A percentile compares a stretch with the other conserved stretches of the same genome.
phyloP scores from a whole-genome alignment of 1,140 invertebrate species.

The Drosophila lacteicornis region DNA sequence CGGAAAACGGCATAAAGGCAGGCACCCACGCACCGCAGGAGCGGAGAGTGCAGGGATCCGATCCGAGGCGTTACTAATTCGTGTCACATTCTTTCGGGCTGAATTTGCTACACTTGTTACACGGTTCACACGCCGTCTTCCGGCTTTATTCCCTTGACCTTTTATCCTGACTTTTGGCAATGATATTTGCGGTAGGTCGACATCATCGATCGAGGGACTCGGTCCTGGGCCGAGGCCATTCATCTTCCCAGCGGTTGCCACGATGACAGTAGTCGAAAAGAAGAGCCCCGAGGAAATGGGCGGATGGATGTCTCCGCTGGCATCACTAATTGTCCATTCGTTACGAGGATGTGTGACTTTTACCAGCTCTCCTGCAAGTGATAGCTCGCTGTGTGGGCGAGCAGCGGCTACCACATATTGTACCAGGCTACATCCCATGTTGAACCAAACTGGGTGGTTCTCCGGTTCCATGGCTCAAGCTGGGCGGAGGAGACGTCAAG shows the following conservation, averaged over 20 bases:
- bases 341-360: constrained; percentile 78
- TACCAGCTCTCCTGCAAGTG: constrained; percentile 40
- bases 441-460: constrained; percentile 16
- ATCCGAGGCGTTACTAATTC: constrained; percentile 75
- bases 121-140: constrained; percentile 83
- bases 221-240: constrained; percentile 31
- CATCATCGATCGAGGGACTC: constrained; percentile 70
- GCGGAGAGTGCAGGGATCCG: constrained; percentile 6
- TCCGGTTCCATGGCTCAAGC: constrained; percentile 9
- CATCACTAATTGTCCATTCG: constrained; percentile 80
- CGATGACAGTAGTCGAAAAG: constrained; percentile 39
- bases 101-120: constrained; percentile 83
- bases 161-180: constrained; percentile 58
- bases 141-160: constrained; percentile 50
- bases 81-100: constrained; percentile 73
- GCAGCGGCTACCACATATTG: constrained; percentile 56
- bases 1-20: constrained; percentile 2
- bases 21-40: constrained; percentile 69
- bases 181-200: constrained; percentile 81
- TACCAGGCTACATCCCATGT: constrained; percentile 10
- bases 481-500: constrained; percentile 36
- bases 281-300: constrained; percentile 11
- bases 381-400: constrained; percentile 62
- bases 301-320: constrained; percentile 55
- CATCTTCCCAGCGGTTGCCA: constrained; percentile 59